These are phyloP conservation scores for Phortica magna DNA, from an alignment of 2,888 invertebrate species.

Conservation along the genomic window DNA sequence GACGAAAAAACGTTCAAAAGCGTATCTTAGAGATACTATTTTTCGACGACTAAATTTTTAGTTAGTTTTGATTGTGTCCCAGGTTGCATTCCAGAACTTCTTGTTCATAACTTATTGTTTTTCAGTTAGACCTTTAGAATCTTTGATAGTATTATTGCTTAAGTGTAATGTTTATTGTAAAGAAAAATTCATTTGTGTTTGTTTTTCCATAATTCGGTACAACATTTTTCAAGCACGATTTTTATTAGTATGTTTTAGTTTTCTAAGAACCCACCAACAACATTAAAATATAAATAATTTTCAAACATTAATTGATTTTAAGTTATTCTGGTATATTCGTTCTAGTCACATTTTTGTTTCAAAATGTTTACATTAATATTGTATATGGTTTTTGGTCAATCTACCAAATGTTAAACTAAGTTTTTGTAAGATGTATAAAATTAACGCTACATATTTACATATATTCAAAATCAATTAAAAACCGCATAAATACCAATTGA, in stretches of 20 bases:
- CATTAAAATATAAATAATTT: background rate
- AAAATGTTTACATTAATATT: background rate
- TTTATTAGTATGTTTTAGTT: background rate
- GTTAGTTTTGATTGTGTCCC: background rate
- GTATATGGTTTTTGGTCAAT: no score
- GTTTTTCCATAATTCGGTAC: no score
- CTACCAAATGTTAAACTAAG: no score
- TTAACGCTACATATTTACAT: no score
- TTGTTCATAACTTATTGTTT: background rate
- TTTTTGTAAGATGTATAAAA: no score
- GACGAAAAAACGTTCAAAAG: constrained; percentile 76
- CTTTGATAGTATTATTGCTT: no score
- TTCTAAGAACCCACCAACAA: constrained; percentile 5
- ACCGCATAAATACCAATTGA: no score
- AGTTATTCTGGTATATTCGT: background rate
- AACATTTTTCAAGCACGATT: background rate
- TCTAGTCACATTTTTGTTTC: constrained; percentile 6
- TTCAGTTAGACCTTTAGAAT: background rate
- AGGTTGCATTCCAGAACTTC: background rate
- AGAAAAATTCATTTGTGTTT: no score
- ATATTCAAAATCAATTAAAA: no score
- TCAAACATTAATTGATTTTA: background rate
- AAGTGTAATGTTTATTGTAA: no score
- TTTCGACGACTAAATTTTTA: constrained; percentile 73
- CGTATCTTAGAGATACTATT: constrained; percentile 77